Evolutionary conservation across 1,140 invertebrate genomes (phyloP).

Genomic region (Hypothenemus hampei): DNA sequence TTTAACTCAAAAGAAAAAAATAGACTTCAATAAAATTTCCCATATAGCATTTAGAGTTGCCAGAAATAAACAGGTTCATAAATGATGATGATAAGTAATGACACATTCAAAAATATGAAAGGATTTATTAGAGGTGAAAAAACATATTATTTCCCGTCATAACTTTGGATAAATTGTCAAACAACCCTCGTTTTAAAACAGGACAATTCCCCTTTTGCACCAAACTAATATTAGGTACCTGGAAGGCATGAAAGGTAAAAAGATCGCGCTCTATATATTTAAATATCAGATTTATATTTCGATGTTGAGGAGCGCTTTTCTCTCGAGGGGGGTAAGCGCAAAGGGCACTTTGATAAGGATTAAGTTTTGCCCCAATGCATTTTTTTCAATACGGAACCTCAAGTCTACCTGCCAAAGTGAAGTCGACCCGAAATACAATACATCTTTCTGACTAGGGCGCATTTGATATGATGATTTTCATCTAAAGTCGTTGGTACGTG

Average conservation of each 20-base stretch:
- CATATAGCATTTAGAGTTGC: too few species aligned
- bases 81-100: too few species aligned
- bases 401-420: conserved; percentile 4
- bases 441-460: not conserved
- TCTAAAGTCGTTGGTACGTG: not conserved
- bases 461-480: conserved; percentile 6
- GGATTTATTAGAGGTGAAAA: not conserved
- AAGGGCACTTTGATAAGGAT: conserved; percentile 2
- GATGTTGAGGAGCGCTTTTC: not conserved
- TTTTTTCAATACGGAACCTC: not conserved
- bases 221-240: conserved; percentile 5
- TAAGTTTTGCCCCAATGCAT: conserved; percentile 4
- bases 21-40: too few species aligned
- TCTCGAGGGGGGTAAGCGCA: not conserved
- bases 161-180: not conserved
- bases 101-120: too few species aligned
- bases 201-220: not conserved
- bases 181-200: not conserved
- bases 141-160: not conserved
- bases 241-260: conserved; percentile 21
- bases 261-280: conserved; percentile 18
- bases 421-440: conserved; percentile 10
- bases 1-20: too few species aligned
- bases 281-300: conserved; percentile 23
- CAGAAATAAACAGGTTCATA: too few species aligned